Evolutionary conservation across 37 sponge, comb jelly and placozoan species (phyloP).

Genomic region (Spongilla lacustris): DNA sequence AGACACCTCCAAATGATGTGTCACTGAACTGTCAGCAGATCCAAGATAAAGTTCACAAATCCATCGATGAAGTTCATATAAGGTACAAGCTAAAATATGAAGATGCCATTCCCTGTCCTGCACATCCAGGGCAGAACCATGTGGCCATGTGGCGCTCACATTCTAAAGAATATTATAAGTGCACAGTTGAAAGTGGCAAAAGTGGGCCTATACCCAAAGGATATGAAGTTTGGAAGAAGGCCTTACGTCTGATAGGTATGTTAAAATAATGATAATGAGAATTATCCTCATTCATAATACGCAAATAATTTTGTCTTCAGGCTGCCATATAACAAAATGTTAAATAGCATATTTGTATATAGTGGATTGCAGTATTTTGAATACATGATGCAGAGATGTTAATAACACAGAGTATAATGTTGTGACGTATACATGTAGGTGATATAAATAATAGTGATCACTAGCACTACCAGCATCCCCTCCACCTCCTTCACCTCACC

Average conservation of each 20-base stretch:
- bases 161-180: neutral
- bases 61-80: neutral
- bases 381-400: too few relatives aligned
- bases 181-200: neutral
- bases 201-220: neutral
- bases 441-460: too few relatives aligned
- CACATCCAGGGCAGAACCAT: neutral
- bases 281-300: too few relatives aligned
- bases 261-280: too few relatives aligned
- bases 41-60: neutral
- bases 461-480: too few relatives aligned
- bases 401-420: too few relatives aligned
- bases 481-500: too few relatives aligned
- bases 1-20: neutral
- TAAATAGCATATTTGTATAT: too few relatives aligned
- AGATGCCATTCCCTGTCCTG: neutral
- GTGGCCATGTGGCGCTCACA: neutral
- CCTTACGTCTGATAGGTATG: neutral
- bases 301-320: too few relatives aligned
- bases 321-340: too few relatives aligned
- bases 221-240: neutral
- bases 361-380: too few relatives aligned
- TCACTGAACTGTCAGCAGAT: neutral
- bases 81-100: neutral
- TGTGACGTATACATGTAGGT: too few relatives aligned